phyloP scores from a whole-genome alignment of 2,797 vertebrate genomes.

The Sciurus vulgaris region DNA sequence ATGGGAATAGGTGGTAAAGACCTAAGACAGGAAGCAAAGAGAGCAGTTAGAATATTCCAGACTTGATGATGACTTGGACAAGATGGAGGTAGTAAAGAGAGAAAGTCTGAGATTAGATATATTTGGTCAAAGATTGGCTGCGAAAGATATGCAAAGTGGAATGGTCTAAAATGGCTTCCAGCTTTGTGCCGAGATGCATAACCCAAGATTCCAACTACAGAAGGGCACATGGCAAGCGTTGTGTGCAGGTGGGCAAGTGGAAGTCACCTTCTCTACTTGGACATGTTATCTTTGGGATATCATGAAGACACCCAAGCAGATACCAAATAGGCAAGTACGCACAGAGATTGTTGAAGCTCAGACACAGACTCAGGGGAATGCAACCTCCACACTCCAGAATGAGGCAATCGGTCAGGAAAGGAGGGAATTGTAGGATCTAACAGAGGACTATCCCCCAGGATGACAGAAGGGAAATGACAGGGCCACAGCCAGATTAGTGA shows the following conservation, averaged over 20 bases:
- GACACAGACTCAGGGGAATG: background rate
- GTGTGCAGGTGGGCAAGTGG: too few species aligned
- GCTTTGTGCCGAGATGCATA: background rate
- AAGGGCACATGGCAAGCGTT: background rate
- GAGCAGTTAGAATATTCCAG: background rate
- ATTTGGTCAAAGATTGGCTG: background rate
- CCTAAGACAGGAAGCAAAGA: background rate
- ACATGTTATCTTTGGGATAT: background rate
- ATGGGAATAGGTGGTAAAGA: background rate
- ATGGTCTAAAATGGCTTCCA: background rate
- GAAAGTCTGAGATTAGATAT: fast-evolving
- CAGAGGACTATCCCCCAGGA: too few species aligned
- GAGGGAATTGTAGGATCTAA: background rate
- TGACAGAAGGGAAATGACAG: background rate
- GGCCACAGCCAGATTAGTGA: background rate
- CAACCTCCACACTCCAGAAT: background rate
- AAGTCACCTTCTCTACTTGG: background rate
- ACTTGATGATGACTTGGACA: background rate
- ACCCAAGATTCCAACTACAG: fast-evolving
- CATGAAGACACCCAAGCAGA: background rate
- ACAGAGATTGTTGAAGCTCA: background rate
- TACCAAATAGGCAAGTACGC: background rate
- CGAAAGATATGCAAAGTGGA: too few species aligned
- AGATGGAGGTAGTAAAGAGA: too few species aligned
- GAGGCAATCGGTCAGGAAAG: background rate